phyloP scores from a whole-genome alignment of 2,888 invertebrate species.

The Antitype chi region DNA sequence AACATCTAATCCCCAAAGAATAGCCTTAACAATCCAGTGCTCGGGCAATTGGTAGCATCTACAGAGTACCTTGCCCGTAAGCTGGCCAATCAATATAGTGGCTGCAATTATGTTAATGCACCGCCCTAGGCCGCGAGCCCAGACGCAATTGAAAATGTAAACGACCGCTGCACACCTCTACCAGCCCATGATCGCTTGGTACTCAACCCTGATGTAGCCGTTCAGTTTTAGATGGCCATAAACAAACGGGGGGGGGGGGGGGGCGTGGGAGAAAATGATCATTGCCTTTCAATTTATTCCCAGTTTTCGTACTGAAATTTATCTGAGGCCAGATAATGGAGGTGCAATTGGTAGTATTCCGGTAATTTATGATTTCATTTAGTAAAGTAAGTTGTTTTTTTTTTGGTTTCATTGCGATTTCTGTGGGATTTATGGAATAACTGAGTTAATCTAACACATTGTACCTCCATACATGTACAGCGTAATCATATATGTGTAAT shows the following conservation, averaged over 20 bases:
- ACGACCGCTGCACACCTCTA: slow-evolving; percentile 78
- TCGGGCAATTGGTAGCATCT: slow-evolving; percentile 68
- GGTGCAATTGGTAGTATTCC: slow-evolving; percentile 51
- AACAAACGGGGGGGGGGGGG: slow-evolving; percentile 57
- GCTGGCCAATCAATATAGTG: slow-evolving; percentile 87
- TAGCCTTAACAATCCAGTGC: slow-evolving; percentile 54
- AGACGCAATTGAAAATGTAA: slow-evolving; percentile 86
- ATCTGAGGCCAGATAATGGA: slow-evolving; percentile 56
- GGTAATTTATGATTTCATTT: slow-evolving; percentile 55
- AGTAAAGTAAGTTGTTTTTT: slow-evolving; percentile 18
- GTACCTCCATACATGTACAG: not conserved
- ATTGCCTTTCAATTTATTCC: slow-evolving; percentile 63
- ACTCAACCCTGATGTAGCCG: slow-evolving; percentile 69
- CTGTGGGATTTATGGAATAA: not conserved
- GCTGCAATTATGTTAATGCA: slow-evolving; percentile 89
- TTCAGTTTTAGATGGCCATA: slow-evolving; percentile 70
- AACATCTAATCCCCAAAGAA: slow-evolving; percentile 58
- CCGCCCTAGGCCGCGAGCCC: slow-evolving; percentile 80
- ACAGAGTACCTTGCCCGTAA: slow-evolving; percentile 73
- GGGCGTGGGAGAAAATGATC: slow-evolving; percentile 60
- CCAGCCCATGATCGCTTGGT: slow-evolving; percentile 77
- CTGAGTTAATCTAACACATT: not conserved
- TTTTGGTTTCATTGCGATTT: slow-evolving; percentile 19
- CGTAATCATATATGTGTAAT: too few relatives aligned
- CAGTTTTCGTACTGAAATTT: slow-evolving; percentile 60